Base-by-base conservation (phyloP, 2,113 vertebrate genomes). In the Pimephales promelas region DNA sequence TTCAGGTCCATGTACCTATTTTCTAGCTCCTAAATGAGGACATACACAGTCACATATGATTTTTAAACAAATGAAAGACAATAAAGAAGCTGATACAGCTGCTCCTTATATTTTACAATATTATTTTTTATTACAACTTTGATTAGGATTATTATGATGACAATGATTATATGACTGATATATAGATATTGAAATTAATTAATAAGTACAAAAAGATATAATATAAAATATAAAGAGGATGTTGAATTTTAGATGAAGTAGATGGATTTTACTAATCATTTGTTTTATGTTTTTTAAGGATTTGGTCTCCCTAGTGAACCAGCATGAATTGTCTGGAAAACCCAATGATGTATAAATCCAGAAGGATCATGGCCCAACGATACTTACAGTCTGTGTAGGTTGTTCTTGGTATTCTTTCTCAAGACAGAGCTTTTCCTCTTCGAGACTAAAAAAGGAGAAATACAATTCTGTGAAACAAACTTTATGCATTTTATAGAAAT, bases 341-440 rank as follows among this genome's bases (percentile, higher is more conserved):
- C 57, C 36, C 73, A 57, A 18, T 73, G 10, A 45, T 45, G 31
- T 24, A n/a, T 57, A 36, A 8, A 76, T 40, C 31, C 3, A 6
- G 57, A 61, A 40, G 22, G 10, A 24, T 28, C 31, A 54, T 9
- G 18, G 47, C 82, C 81, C 40, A 72, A 64, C 78, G 85, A 76
- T 91, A 95, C 95, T 96, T 94, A 97, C 97, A 68, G 89, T 90
- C 89, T 93, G 90, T 89, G 95, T 95, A 9, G 90, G 90, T 83
- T 94, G 93, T 88, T 87, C 94, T 88, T 95, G 90, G 26, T 89
- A 95, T 88, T 97, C 96, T 59, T 90, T 93, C 87, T 95, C 84
- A 88, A 97, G 88, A 88, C 93, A 89, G 7, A 2, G 88, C 93
- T 94, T 97, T 92, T 97, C 96, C 89, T 97, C 96, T 83, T 59